phyloP scores from a whole-genome alignment of 2,797 vertebrate genomes.

The Notamacropus eugenii region DNA sequence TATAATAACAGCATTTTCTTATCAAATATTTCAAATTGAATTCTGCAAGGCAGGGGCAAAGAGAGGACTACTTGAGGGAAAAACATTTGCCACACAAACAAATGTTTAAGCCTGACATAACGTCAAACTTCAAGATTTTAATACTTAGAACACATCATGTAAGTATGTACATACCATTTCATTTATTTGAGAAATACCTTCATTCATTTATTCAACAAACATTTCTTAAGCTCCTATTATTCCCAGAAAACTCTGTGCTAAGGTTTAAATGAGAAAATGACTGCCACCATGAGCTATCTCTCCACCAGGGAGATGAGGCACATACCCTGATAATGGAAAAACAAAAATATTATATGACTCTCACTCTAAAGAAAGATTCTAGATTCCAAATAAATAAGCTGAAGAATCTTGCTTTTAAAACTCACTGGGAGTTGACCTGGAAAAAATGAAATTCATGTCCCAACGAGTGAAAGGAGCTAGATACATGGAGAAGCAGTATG shows the following conservation, averaged over 20 bases:
- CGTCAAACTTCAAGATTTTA: conserved; percentile 61
- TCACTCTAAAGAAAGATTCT: not conserved
- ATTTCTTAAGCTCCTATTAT: not conserved
- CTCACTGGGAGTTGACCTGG: not conserved
- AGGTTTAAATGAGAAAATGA: not conserved
- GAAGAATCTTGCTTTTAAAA: not conserved
- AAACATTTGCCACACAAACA: conserved; percentile 52
- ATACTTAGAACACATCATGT: conserved; percentile 58
- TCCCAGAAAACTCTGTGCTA: not conserved
- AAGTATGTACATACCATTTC: conserved; percentile 57
- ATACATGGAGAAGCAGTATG: not conserved
- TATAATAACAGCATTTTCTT: conserved; percentile 56
- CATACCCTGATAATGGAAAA: not conserved
- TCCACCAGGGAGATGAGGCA: not conserved
- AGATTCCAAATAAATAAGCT: not conserved
- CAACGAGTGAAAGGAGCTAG: not conserved
- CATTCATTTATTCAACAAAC: not conserved
- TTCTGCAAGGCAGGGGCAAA: conserved; percentile 54
- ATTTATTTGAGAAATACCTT: conserved; percentile 36
- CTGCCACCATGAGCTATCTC: not conserved
- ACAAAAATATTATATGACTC: not conserved
- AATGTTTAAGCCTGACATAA: conserved; percentile 70
- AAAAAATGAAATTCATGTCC: not conserved
- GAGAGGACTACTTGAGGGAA: not conserved
- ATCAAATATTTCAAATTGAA: conserved; percentile 67